These are phyloP conservation scores for Puma concolor DNA, from an alignment of 2,113 vertebrate species.

Conservation along the genomic window DNA sequence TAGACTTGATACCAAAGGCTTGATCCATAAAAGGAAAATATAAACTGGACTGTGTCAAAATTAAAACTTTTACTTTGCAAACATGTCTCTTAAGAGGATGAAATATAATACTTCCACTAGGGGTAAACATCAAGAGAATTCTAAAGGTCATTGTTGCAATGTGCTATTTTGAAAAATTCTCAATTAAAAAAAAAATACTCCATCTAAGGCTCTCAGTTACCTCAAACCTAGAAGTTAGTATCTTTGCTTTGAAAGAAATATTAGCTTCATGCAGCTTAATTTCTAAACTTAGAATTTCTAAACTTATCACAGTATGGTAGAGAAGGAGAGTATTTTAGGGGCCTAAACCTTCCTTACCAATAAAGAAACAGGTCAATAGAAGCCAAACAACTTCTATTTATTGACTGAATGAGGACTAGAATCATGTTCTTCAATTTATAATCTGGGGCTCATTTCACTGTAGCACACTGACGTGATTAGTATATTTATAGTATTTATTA, in stretches of 20 bases:
- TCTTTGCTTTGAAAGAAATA: background rate
- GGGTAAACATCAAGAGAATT: background rate
- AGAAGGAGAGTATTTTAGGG: background rate
- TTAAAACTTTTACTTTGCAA: background rate
- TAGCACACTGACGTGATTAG: background rate
- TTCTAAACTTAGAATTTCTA: background rate
- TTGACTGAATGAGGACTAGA: background rate
- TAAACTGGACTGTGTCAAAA: background rate
- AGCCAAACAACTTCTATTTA: no score
- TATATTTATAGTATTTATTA: background rate
- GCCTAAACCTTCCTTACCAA: background rate
- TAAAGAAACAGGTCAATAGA: background rate
- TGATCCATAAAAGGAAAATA: background rate
- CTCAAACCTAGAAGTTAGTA: background rate
- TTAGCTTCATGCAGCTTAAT: background rate
- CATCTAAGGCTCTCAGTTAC: no score
- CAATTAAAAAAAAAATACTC: background rate
- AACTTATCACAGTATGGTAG: background rate
- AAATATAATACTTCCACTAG: background rate
- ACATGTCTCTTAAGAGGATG: background rate
- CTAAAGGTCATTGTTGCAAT: background rate
- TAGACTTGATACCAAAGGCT: background rate
- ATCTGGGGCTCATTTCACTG: background rate
- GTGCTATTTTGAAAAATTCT: background rate
- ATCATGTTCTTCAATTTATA: background rate